Base-by-base conservation (phyloP, 2,888 invertebrate genomes). In the Synanthedon formicaeformis region DNA sequence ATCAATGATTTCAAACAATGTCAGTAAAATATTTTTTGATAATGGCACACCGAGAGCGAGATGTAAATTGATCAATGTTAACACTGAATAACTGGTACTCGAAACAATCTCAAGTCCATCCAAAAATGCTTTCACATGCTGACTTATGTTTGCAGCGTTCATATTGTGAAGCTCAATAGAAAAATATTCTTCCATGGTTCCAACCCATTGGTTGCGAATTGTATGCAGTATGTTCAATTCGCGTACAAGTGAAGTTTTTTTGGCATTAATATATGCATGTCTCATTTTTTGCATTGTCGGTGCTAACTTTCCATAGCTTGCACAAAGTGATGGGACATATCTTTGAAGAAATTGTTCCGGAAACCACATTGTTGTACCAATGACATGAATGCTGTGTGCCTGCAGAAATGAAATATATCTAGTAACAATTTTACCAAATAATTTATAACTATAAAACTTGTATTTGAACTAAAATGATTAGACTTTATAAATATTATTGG, bases 351-450 rank as follows among this genome's bases (percentile, higher is more conserved):
- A 98, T 62, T 91, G 89, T 71, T 93, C 94, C 0, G 97, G 95
- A 66, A 93, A 92, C 96, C 96, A 98, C 53, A 95, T 76, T 13
- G 94, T 88, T 68, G 94, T 94, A 1, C 95, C 96, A 55, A 91
- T 89, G 40, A 98, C 79, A 50, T 93, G 92, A 55, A 96, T 91
- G 40, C 93, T 93, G 59, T 94, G 93, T 50, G 94, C 90, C 91
- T 94, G 73, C 12, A 45, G n/a, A 45, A 16, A 16, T 1, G 48
- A 8, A 16, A 45, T 18, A 45, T 14, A 10, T 45, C 0, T 45
- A 45, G 48, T n/a, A n/a, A 14, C 4, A 8, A 45, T 45, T 13
- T 45, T 45, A n/a, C 2, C 45, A 45, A 6, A 14, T 45, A 45
- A 34, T 34, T 34, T 8, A 34, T 34, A 34, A 34, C 27, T 8